phyloP scores from a whole-genome alignment of 2,113 vertebrate species.

The Dicaeum eximium region DNA sequence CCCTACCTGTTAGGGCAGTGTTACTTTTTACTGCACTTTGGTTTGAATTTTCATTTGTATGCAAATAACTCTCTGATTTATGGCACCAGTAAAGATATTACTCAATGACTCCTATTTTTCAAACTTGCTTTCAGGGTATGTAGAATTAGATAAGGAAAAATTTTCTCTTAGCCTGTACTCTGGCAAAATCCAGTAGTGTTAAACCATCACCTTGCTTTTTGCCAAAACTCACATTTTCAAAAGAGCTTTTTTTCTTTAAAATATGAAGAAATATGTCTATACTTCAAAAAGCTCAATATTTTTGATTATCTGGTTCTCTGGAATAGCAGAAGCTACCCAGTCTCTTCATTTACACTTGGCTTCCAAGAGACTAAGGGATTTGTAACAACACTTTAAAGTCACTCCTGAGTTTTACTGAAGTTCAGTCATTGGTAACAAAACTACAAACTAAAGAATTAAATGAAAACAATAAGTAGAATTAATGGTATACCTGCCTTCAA shows the following conservation, averaged over 20 bases:
- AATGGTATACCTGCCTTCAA: not conserved
- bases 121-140: conserved; percentile 24
- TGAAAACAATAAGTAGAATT: not conserved
- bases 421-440: not conserved
- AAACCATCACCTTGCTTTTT: not conserved
- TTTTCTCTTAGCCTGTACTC: not conserved
- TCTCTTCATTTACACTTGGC: not conserved
- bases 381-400: not conserved
- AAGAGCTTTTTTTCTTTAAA: not conserved
- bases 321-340: not conserved
- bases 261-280: not conserved
- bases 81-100: conserved; percentile 21
- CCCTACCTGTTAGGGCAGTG: not conserved
- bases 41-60: conserved; percentile 57
- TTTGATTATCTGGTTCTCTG: not conserved
- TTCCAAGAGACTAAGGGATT: not conserved
- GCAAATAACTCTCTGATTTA: conserved; percentile 56
- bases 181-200: not conserved
- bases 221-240: not conserved
- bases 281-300: not conserved
- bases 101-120: conserved; percentile 22
- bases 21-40: not conserved
- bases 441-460: not conserved
- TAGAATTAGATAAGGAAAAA: conserved; percentile 35
- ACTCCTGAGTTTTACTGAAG: not conserved